Evolutionary conservation across 2,797 vertebrate species (phyloP).

Genomic region (Triplophysa bombifrons): DNA sequence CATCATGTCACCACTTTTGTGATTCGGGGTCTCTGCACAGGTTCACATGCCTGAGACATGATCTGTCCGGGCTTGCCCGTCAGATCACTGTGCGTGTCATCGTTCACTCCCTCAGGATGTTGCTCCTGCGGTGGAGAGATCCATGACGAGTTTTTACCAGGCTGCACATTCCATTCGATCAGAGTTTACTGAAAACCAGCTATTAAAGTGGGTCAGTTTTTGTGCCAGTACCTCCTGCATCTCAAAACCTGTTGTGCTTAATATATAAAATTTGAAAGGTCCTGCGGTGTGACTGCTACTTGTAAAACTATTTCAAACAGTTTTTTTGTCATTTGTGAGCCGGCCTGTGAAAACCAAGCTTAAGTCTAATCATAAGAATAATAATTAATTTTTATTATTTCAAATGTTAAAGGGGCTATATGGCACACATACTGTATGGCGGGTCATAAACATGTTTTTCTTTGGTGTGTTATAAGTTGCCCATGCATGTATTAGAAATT

Average conservation of each 20-base stretch:
- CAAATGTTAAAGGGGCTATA: no score
- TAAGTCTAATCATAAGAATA: no score
- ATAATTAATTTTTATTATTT: no score
- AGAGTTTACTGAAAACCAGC: slow-evolving; percentile 42
- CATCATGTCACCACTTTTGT: slow-evolving; percentile 13
- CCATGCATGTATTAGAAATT: no score
- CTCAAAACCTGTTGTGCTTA: not conserved
- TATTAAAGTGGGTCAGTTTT: slow-evolving; percentile 40
- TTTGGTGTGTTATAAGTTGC: no score
- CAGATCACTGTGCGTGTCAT: slow-evolving; percentile 68
- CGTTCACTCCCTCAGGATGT: slow-evolving; percentile 73
- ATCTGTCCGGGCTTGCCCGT: slow-evolving; percentile 71
- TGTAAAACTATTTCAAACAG: not conserved
- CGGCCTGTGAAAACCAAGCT: no score
- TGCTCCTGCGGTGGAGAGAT: slow-evolving; percentile 65
- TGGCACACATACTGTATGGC: no score
- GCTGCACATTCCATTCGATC: slow-evolving; percentile 51
- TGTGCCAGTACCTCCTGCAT: slow-evolving; percentile 9
- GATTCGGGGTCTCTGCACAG: slow-evolving; percentile 29
- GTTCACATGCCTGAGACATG: slow-evolving; percentile 32
- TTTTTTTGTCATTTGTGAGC: no score
- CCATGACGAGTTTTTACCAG: slow-evolving; percentile 45
- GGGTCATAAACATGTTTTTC: no score
- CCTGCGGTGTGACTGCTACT: not conserved
- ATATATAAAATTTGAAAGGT: not conserved